Base-by-base conservation (phyloP, 2,888 invertebrate genomes). In the Polylopha cassiicola region DNA sequence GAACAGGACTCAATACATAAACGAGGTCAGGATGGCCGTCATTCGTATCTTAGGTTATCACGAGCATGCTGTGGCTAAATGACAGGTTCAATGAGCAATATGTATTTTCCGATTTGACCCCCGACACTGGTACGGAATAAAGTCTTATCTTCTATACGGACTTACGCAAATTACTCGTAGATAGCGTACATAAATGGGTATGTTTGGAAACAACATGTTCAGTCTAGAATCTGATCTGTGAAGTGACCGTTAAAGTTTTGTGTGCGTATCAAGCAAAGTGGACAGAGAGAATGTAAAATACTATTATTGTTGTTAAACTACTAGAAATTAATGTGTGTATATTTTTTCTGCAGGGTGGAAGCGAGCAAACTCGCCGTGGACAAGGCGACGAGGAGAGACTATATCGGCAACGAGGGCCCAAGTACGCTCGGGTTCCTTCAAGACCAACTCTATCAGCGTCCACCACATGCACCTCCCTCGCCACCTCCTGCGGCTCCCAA, bases 401-500 rank as follows among this genome's bases (percentile, higher is more conserved):
- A 47, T 81, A 81, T 56, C 59, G 72, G 43, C 53, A 71, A 11
- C 71, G 78, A 14, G 82, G 85, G 15, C 74, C 82, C 2, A 86
- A 82, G 50, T 86, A 86, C 75, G 76, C 81, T 5, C 61, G 86
- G 30, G 86, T 86, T 20, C 86, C 86, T 14, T 86, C 86, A 2
- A 68, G 72, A 34, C 78, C 87, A 27, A 86, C 87, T 16, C 71
- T 89, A 7, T 89, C 89, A 1, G 73, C 87, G 18, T 88, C 89
- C 22, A 89, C 89, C 38, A 88, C 89, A 57, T 86, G 87, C 64
- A 88, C 89, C 13, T 89, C 89, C 44, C 68, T 90, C 45, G 89
- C 89, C 47, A 82, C 82, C 22, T 79, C 86, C 15, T 85, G 78
- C 51, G 84, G 84, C 34, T 82, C 85, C 4, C 84, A 85, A 44